phyloP scores from a whole-genome alignment of 2,113 vertebrate genomes.

The Neogobius melanostomus region DNA sequence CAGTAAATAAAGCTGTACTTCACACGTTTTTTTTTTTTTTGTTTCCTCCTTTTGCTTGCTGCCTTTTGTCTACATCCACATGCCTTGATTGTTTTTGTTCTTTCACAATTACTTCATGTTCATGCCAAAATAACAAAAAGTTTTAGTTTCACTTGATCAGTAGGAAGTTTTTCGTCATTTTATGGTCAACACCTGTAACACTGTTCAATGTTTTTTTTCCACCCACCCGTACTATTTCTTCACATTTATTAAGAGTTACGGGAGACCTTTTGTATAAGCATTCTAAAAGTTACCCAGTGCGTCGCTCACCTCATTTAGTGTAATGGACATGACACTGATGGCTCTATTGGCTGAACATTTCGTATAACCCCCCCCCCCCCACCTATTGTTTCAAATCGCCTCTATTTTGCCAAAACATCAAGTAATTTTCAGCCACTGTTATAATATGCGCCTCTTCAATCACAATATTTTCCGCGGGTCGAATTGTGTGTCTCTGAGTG shows the following conservation, averaged over 20 bases:
- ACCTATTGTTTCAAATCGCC: background rate
- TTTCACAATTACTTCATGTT: background rate
- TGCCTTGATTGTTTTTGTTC: slow-evolving; percentile 16
- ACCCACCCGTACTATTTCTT: no score
- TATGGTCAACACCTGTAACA: no score
- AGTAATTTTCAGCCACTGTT: background rate
- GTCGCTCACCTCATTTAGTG: background rate
- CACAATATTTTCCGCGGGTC: slow-evolving; percentile 13
- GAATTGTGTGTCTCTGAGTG: slow-evolving; percentile 8
- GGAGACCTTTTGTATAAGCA: no score
- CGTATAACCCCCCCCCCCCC: background rate
- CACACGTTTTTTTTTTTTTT: slow-evolving; percentile 32
- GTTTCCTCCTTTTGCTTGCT: slow-evolving; percentile 26
- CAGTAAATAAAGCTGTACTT: slow-evolving; percentile 40
- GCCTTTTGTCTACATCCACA: slow-evolving; percentile 42
- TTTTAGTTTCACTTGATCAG: no score
- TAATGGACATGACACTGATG: background rate
- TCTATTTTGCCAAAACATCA: background rate
- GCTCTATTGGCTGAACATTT: background rate
- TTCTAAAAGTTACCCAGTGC: no score
- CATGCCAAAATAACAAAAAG: background rate
- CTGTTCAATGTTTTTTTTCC: no score
- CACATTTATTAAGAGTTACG: no score
- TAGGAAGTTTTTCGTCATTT: no score
- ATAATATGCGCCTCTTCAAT: slow-evolving; percentile 1